Conservation (phyloP, 2,888 invertebrate species). For the Tricholauxania praeusta region DNA sequence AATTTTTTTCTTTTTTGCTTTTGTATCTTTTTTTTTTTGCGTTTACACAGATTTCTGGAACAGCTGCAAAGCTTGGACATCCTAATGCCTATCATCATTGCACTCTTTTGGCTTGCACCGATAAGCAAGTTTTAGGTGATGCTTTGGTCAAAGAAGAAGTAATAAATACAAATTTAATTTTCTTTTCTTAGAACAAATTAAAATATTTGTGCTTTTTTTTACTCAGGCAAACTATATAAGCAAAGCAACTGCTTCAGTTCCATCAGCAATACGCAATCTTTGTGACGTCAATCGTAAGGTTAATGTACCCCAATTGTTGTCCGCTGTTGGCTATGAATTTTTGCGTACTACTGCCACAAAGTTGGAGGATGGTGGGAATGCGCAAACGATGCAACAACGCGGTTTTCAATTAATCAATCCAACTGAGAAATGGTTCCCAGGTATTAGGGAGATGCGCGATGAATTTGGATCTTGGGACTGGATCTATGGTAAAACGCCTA, state of each 20-base stretch:
- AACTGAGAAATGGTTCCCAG: slow-evolving; percentile 89
- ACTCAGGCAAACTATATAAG: slow-evolving; percentile 81
- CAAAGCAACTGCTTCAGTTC: slow-evolving; percentile 87
- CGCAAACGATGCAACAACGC: slow-evolving; percentile 79
- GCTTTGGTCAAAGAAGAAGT: slow-evolving; percentile 83
- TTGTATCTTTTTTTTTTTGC: slow-evolving; percentile 34
- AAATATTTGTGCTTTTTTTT: not conserved
- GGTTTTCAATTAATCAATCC: slow-evolving; percentile 90
- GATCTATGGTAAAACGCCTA: slow-evolving; percentile 89
- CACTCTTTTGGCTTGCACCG: slow-evolving; percentile 90
- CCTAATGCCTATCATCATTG: slow-evolving; percentile 97
- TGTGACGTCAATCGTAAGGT: slow-evolving; percentile 79
- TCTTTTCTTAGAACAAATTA: not conserved
- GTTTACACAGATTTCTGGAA: slow-evolving; percentile 86
- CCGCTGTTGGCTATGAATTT: slow-evolving; percentile 87
- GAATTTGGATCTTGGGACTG: slow-evolving; percentile 87
- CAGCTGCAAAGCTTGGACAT: slow-evolving; percentile 89
- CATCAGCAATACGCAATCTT: slow-evolving; percentile 86
- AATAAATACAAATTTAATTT: slow-evolving; percentile 57
- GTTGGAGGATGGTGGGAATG: slow-evolving; percentile 79
- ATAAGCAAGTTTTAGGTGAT: slow-evolving; percentile 80
- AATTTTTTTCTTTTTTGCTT: slow-evolving; percentile 26
- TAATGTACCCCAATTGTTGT: slow-evolving; percentile 78
- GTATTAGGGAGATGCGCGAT: slow-evolving; percentile 77
- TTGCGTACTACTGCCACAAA: slow-evolving; percentile 78